These are phyloP conservation scores for Sialia sialis DNA, from an alignment of 2,113 vertebrate genomes.

Conservation along the genomic window DNA sequence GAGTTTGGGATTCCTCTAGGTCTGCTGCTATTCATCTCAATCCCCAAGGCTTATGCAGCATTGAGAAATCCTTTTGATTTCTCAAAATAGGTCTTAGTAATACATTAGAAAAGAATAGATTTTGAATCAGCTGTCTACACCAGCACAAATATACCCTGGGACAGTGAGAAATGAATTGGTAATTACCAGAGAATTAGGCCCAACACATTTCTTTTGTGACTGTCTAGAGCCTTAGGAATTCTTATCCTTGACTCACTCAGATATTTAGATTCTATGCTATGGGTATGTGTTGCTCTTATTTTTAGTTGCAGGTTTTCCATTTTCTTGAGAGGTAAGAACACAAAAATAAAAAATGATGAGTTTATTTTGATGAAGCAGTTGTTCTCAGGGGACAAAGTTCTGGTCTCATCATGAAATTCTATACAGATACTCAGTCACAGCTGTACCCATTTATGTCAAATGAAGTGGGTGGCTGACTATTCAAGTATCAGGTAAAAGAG, in stretches of 20 bases:
- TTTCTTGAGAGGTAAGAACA: background rate
- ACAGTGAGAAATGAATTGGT: background rate
- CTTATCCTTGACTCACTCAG: background rate
- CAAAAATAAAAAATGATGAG: background rate
- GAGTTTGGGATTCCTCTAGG: background rate
- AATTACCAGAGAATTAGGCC: background rate
- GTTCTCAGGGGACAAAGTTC: background rate
- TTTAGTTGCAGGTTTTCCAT: background rate
- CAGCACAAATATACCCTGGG: background rate
- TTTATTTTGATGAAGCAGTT: background rate
- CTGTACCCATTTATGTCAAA: background rate
- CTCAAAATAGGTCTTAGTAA: background rate
- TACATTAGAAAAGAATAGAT: background rate
- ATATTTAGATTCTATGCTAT: background rate
- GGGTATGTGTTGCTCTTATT: background rate
- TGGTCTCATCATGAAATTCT: background rate
- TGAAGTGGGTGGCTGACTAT: background rate
- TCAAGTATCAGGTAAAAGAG: background rate
- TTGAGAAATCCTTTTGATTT: background rate
- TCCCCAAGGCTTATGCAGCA: background rate
- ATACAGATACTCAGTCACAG: background rate
- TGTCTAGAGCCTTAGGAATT: background rate
- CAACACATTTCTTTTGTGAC: background rate
- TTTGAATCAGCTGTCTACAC: background rate
- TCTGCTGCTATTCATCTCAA: background rate